Conservation (phyloP, 2,888 invertebrate genomes). For the Cantharis lateralis region DNA sequence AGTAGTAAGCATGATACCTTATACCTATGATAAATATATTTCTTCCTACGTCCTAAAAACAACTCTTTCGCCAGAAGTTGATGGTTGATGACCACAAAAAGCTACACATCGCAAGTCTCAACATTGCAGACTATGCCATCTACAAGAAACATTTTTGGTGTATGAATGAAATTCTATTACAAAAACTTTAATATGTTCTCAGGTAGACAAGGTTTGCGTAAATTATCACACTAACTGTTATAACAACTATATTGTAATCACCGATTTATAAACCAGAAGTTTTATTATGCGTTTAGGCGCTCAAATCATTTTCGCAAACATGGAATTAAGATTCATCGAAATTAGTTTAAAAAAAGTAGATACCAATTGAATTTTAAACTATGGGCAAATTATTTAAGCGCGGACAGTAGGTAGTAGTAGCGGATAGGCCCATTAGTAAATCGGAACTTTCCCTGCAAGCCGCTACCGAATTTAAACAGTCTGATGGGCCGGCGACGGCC, state of each 20-base stretch:
- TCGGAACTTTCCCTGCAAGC: too few species aligned
- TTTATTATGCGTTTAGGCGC: background rate
- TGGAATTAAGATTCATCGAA: background rate
- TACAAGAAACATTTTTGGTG: background rate
- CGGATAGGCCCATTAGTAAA: too few species aligned
- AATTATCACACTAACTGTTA: background rate
- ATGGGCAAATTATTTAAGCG: too few species aligned
- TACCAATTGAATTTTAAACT: background rate
- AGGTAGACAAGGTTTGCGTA: background rate
- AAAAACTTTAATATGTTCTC: background rate
- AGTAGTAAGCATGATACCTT: background rate
- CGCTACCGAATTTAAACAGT: too few species aligned
- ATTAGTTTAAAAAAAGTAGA: background rate
- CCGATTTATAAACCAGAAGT: background rate
- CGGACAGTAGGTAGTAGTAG: too few species aligned
- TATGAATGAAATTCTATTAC: background rate
- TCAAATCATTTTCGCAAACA: background rate
- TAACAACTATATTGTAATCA: too few species aligned
- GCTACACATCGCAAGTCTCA: background rate
- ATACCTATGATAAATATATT: background rate
- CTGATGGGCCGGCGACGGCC: too few species aligned
- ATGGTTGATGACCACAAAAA: background rate
- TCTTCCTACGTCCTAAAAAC: background rate
- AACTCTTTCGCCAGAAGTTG: background rate
- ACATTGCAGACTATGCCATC: background rate